Base-by-base conservation (phyloP, 2,113 vertebrate genomes). In the Nematolebias whitei region DNA sequence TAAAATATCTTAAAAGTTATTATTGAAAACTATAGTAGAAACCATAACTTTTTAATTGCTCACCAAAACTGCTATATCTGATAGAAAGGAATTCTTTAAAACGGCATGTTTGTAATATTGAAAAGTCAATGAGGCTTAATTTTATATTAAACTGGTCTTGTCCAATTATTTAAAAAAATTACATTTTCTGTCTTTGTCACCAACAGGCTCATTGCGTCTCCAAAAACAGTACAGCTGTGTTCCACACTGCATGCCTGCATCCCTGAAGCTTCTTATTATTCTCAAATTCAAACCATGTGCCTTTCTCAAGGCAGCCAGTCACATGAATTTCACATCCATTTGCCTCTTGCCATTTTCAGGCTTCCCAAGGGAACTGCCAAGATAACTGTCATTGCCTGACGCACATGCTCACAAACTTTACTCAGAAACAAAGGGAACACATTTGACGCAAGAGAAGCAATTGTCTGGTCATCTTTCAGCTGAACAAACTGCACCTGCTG, bases 291-390 rank as follows among this genome's bases (percentile, higher is more conserved):
- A 71, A 79, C 16, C 80, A 85, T 88, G 84, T 83, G 83, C 49
- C 2, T 65, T 59, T 79, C 75, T 76, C 44, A 58, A 73, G 67
- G 68, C 85, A 77, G 48, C 76, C 47, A 74, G 77, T 92, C 88
- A 89, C 84, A 88, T 88, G 86, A 83, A 78, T 63, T 70, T 85
- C 78, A 44, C 55, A 76, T 82, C 61, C 60, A 62, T 83, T 85
- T 75, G 71, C 75, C 56, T 64, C 56, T 76, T 85, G 75, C 85
- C 79, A 68, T 88, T 91, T 88, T 68, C 68, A 71, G 53, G 62
- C 56, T 73, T 70, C 85, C 82, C 67, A 24, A 64, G 80, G 71
- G 77, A 84, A 77, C 71, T 60, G 12, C 43, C 52, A 47, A 60
- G 62, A 65, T 87, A 78, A 68, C 76, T 68, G 53, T 41, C 61